Evolutionary conservation across 2,888 invertebrate genomes (phyloP).

Genomic region (Brachylomia viminalis): DNA sequence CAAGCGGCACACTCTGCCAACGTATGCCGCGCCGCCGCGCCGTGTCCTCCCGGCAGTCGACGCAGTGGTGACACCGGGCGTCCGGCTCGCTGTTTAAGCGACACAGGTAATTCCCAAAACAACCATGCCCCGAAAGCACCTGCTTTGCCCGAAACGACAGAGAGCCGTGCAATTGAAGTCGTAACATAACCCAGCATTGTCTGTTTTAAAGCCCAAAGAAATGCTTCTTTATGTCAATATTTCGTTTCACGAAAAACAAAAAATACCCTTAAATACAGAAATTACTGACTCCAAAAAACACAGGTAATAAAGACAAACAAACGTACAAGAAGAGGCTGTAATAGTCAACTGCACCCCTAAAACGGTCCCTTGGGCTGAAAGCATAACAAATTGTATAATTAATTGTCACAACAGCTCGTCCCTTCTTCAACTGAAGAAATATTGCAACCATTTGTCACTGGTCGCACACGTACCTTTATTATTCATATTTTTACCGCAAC

Average conservation of each 20-base stretch:
- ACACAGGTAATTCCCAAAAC: too few species aligned
- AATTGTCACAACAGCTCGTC: conserved; percentile 73
- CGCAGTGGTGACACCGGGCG: too few species aligned
- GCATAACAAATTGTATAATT: conserved; percentile 80
- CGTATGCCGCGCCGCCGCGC: too few species aligned
- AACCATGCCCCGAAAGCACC: too few species aligned
- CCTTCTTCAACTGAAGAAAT: conserved; percentile 74
- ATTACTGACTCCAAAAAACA: not conserved
- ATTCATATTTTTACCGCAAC: conserved; percentile 42
- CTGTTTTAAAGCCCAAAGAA: not conserved
- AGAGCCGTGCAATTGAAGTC: not conserved
- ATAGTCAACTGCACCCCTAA: conserved; percentile 35
- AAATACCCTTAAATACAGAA: not conserved
- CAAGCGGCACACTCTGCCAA: too few species aligned
- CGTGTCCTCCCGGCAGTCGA: too few species aligned
- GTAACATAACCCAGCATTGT: not conserved
- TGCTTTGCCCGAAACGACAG: too few species aligned
- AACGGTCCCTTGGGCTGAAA: conserved; percentile 68
- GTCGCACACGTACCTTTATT: conserved; percentile 69
- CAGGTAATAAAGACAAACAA: conserved; percentile 20
- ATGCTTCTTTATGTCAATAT: not conserved
- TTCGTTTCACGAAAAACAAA: not conserved
- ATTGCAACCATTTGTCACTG: conserved; percentile 76
- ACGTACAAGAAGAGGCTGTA: conserved; percentile 21
- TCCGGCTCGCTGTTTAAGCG: too few species aligned